These are phyloP conservation scores for Urocitellus parryii DNA, from an alignment of 2,113 vertebrate species.

Conservation along the genomic window DNA sequence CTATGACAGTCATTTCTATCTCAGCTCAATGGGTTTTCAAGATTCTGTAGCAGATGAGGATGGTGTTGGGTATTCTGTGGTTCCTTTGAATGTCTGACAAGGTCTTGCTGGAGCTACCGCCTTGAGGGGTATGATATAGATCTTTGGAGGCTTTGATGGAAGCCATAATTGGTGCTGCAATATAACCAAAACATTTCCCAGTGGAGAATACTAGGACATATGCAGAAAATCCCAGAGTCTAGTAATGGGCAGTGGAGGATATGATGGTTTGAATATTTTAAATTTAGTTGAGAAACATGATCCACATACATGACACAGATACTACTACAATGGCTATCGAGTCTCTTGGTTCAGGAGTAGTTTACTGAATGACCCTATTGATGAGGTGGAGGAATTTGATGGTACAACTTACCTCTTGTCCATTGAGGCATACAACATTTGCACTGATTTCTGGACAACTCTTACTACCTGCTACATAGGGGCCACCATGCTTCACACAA, in stretches of 20 bases:
- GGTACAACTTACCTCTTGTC: conserved; percentile 97
- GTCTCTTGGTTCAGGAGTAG: conserved; percentile 93
- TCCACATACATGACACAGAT: conserved; percentile 97
- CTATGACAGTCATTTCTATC: conserved; percentile 95
- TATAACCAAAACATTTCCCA: conserved; percentile 99
- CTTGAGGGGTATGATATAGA: conserved; percentile 99
- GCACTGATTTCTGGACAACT: conserved; percentile 97
- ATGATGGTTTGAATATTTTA: conserved; percentile 97
- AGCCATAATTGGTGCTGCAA: conserved; percentile 90
- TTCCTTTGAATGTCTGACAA: conserved; percentile 97
- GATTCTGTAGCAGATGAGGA: conserved; percentile 97
- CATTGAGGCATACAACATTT: conserved; percentile 97
- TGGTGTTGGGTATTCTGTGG: conserved; percentile 98
- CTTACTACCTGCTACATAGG: conserved; percentile 97
- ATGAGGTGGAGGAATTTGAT: conserved; percentile 97
- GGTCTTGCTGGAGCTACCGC: conserved; percentile 97
- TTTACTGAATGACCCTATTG: conserved; percentile 97
- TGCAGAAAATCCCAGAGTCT: conserved; percentile 98
- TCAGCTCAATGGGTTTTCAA: conserved; percentile 97
- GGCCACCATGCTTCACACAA: conserved; percentile 94
- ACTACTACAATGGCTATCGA: conserved; percentile 99
- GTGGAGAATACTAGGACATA: conserved; percentile 99
- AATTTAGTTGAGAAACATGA: conserved; percentile 98
- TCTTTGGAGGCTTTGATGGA: conserved; percentile 97
- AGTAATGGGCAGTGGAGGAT: conserved; percentile 97